Conservation (phyloP, 2,888 invertebrate species). For the Limenitis camilla region DNA sequence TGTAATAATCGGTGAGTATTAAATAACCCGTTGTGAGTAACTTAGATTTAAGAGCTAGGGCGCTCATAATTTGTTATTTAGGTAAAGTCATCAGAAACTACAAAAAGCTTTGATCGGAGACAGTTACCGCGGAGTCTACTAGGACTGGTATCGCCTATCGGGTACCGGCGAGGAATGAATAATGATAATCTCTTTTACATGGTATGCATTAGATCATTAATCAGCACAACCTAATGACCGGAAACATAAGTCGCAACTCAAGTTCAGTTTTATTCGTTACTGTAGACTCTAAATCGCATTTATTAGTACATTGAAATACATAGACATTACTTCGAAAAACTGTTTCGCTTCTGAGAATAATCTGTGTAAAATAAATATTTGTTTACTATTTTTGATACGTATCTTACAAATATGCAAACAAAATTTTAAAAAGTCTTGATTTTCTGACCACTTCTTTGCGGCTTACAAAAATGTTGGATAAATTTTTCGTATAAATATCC, state of each 20-base stretch:
- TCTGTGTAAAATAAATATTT: too few relatives aligned
- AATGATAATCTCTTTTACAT: constrained; percentile 11
- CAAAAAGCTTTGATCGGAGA: constrained; percentile 6
- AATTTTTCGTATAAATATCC: too few relatives aligned
- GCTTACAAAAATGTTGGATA: too few relatives aligned
- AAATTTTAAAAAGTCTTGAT: too few relatives aligned
- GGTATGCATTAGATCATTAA: constrained; percentile 12
- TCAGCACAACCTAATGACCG: constrained; percentile 18
- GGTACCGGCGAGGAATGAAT: constrained; percentile 4
- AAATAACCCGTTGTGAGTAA: constrained; percentile 9
- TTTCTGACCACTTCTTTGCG: too few relatives aligned
- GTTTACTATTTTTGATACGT: too few relatives aligned
- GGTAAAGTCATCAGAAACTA: constrained; percentile 12
- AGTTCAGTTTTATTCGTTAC: constrained; percentile 11
- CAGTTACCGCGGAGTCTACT: constrained; percentile 5
- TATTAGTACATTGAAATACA: constrained; percentile 4
- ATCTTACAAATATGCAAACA: too few relatives aligned
- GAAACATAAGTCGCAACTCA: constrained; percentile 11
- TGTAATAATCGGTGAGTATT: constrained; percentile 21
- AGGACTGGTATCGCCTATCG: background rate
- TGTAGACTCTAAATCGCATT: constrained; percentile 8
- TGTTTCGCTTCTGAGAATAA: constrained; percentile 1
- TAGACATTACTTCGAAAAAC: background rate
- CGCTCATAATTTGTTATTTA: constrained; percentile 19
- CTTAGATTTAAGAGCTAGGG: constrained; percentile 19